phyloP scores from a whole-genome alignment of 1,140 invertebrate genomes.

The Idris sp. region DNA sequence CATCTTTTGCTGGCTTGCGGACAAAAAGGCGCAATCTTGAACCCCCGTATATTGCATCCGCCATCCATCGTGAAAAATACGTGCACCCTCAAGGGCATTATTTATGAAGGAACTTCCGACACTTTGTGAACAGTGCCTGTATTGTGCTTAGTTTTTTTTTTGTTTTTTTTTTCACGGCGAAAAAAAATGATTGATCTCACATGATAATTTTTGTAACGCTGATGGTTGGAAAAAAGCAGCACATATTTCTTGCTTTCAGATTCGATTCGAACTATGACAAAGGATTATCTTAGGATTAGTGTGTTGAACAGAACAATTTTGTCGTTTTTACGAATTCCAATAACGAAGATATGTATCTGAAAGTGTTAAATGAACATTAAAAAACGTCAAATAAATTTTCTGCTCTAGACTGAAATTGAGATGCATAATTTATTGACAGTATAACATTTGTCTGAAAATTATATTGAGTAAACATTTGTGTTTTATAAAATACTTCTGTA shows the following conservation, averaged over 20 bases:
- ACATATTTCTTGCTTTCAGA: conserved; percentile 30
- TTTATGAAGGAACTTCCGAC: conserved; percentile 57
- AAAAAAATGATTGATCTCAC: conserved; percentile 53
- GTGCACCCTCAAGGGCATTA: conserved; percentile 39
- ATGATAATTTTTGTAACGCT: conserved; percentile 51
- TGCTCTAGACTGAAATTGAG: too few species aligned
- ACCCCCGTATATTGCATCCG: conserved; percentile 30
- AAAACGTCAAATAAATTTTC: too few species aligned
- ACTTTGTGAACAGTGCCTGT: conserved; percentile 22
- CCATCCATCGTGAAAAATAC: conserved; percentile 45
- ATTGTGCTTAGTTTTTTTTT: conserved; percentile 37
- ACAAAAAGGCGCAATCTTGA: conserved; percentile 37
- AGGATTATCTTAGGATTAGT: conserved; percentile 18
- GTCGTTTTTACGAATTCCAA: too few species aligned
- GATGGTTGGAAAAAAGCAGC: conserved; percentile 19
- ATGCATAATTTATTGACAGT: too few species aligned
- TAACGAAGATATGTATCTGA: too few species aligned
- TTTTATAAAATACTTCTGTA: too few species aligned
- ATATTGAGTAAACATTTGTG: too few species aligned
- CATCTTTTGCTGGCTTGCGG: conserved; percentile 11
- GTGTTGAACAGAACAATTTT: background rate
- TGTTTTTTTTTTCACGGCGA: too few species aligned
- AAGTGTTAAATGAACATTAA: too few species aligned
- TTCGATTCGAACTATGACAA: conserved; percentile 28
- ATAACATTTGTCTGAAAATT: too few species aligned